Conservation (phyloP, 1,140 invertebrate species). For the Agrypnia vestita region DNA sequence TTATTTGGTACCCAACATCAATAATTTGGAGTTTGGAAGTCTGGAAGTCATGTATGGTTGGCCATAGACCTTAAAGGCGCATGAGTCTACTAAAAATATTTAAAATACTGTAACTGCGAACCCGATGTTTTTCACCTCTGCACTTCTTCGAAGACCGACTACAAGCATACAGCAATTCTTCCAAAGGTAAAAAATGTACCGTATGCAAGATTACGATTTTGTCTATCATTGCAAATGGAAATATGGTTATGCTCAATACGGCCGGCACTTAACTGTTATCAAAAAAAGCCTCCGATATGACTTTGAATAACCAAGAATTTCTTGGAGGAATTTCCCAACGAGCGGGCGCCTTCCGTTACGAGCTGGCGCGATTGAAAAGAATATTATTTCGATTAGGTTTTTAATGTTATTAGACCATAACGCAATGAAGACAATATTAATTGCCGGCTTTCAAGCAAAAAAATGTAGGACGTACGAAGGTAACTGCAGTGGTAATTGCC, state of each 20-base stretch:
- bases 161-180: background rate
- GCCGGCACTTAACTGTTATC: slow-evolving; percentile 21
- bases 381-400: slow-evolving; percentile 29
- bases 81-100: too few species aligned
- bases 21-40: too few species aligned
- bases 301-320: slow-evolving; percentile 22
- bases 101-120: too few species aligned
- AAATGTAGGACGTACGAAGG: background rate
- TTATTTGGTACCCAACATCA: too few species aligned
- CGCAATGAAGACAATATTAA: slow-evolving; percentile 21
- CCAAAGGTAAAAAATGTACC: slow-evolving; percentile 33
- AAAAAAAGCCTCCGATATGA: slow-evolving; percentile 2
- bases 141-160: background rate
- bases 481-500: slow-evolving; percentile 16
- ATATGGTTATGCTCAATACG: slow-evolving; percentile 19
- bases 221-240: slow-evolving; percentile 44
- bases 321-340: slow-evolving; percentile 7
- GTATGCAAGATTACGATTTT: slow-evolving; percentile 28
- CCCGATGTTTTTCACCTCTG: background rate
- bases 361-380: background rate
- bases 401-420: slow-evolving; percentile 22
- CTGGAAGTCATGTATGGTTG: too few species aligned
- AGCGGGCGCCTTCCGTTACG: slow-evolving; percentile 11
- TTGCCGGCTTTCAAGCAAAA: background rate
- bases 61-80: too few species aligned